Base-by-base conservation (phyloP, 2,113 vertebrate species). In the Ailuropoda melanoleuca region DNA sequence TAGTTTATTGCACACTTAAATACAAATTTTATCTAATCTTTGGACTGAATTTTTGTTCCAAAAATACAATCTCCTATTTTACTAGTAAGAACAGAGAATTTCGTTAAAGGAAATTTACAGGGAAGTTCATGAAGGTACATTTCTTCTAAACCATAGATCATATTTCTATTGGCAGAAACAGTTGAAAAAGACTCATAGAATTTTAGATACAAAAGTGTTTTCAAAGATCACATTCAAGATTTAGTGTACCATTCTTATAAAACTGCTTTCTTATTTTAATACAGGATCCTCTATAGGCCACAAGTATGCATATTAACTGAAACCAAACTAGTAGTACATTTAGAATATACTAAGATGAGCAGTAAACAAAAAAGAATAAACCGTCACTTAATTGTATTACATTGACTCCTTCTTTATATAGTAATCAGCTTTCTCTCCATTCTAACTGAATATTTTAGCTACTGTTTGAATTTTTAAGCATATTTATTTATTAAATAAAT, bases 61-160 rank as follows among this genome's bases (percentile, higher is more conserved):
- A 86, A 94, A 95, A 18, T 78, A 50, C 56, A 89, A 95, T 66
- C 10, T 66, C 19, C 13, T 95, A 86, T 95, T 95, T 96, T 96
- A 60, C 48, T 86, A 56, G 50, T 37, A 93, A 88, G 53, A 82
- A 53, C 29, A 90, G 39, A 90, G 4, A 12, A 43, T 91, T 82
- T 39, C 83, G 2, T 82, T 93, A 48, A 72, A 72, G 53, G 18
- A 96, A 94, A 95, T 85, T 95, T 90, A 93, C 17, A 88, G 8
- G 8, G 60, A 92, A 21, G 34, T 78, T 94, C 75, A 72, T 24
- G 90, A 95, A 29, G 46, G 9, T 15, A 93, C 17, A 77, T 68
- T 8, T 68, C 37, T 96, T 93, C 31, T 88, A 34, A 58, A 34
- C 14, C 17, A 53, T 31, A 95, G 83, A 81, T 77, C 37, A 60